These are phyloP conservation scores for Aethes cnicana DNA, from an alignment of 2,888 invertebrate species.

Conservation along the genomic window DNA sequence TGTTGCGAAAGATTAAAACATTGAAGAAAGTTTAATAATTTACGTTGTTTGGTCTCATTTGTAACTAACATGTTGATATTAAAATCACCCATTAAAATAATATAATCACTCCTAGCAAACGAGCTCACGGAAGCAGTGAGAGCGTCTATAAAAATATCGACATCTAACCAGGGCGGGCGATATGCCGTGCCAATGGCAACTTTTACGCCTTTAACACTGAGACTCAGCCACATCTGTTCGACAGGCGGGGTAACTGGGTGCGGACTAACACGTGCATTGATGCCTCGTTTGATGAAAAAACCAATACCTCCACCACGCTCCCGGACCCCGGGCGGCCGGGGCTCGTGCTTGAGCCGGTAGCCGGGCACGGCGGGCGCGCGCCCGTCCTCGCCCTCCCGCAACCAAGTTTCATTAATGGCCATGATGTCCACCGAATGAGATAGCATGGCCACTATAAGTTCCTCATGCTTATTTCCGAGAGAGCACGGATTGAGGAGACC, in stretches of 20 bases:
- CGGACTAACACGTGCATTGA: background rate
- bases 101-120: background rate
- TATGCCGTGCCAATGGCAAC: conserved; percentile 12
- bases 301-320: conserved; percentile 35
- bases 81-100: conserved; percentile 5
- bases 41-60: background rate
- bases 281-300: conserved; percentile 30
- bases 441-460: background rate
- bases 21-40: background rate
- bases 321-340: conserved; percentile 19
- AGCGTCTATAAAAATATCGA: conserved; percentile 11
- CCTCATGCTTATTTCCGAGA: background rate
- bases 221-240: conserved; percentile 15
- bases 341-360: conserved; percentile 34
- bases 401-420: background rate
- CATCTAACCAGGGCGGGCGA: conserved; percentile 9
- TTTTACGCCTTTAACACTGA: background rate
- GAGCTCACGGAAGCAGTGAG: conserved; percentile 2
- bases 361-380: conserved; percentile 35
- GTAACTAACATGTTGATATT: background rate
- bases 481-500: background rate
- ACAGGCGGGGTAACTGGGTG: background rate
- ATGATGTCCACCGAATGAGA: background rate
- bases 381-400: conserved; percentile 34
- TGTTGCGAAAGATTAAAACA: background rate